Conservation (phyloP, 2,888 invertebrate genomes). For the Pollenia amentaria region DNA sequence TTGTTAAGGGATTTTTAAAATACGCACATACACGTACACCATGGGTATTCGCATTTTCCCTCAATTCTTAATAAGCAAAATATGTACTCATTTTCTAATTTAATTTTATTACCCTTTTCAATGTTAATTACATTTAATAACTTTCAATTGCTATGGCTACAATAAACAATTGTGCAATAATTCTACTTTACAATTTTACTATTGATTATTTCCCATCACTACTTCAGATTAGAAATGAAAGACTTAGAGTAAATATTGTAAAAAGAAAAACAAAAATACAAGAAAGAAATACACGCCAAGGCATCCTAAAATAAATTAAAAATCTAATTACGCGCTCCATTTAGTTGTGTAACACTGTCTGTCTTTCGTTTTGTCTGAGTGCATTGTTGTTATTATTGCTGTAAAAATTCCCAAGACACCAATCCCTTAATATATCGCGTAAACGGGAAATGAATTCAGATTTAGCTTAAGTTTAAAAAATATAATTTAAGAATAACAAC, state of each 20-base stretch:
- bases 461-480: no score
- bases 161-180: conserved; percentile 21
- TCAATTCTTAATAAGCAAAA: no score
- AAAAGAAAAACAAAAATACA: neutral
- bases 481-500: no score
- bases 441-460: no score
- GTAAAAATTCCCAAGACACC: conserved; percentile 14
- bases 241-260: neutral
- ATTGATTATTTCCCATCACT: neutral
- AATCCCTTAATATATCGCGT: neutral
- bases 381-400: conserved; percentile 20
- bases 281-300: neutral
- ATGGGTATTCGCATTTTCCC: no score
- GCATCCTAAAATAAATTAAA: conserved; percentile 45
- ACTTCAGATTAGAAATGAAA: conserved; percentile 4
- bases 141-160: neutral
- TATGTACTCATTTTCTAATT: neutral
- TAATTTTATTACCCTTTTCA: neutral
- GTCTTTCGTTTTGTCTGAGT: neutral
- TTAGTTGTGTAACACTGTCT: conserved; percentile 30
- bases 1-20: conserved; percentile 13
- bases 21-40: neutral
- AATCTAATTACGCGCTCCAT: conserved; percentile 48
- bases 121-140: neutral
- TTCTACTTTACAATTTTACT: neutral